Evolutionary conservation across 2,888 invertebrate genomes (phyloP), one percentile per base, ranked within the genome.

Genomic region (Hanleya hanleyi): DNA sequence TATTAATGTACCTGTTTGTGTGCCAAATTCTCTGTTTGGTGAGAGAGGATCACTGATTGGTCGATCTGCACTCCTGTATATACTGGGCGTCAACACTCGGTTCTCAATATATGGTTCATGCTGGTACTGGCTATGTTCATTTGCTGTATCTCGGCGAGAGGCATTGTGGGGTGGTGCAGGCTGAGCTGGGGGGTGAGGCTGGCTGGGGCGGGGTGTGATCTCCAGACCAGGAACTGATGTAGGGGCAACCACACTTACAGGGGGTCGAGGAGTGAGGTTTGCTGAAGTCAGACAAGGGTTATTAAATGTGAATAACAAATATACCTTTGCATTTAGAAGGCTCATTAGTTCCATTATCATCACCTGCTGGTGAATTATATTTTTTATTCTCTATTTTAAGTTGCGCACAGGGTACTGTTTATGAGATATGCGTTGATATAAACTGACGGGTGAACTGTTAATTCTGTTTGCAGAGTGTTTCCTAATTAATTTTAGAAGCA

Each of bases 31-130:
- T 47, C 85, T 73, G n/a, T 77, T 73, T 0, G 84, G 82, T n/a
- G 85, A 81, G 49, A 70, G 69, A 3, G 79, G 80, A 37, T 81
- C 78, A 69, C 74, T 76, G 33, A 67, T 66, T 6, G 81, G 77
- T 66, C 80, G 78, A 32, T 78, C 77, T 2, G 75, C 74, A 37
- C 79, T 74, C 6, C 88, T 71, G 69, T 77, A 93, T 76, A 92
- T 92, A 79, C 93, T 93, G 0, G 93, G 93, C 0, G 93, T 94
- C 69, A 93, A 88, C 12, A 93, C 86, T 64, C 93, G 86, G 73
- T 88, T 85, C 68, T 85, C 87, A 57, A 77, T 80, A 80, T 88
- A 90, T 1, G 84, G 82, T 29, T 84, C 80, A 57, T 79, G 81
- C 71, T 64, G 64, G 36, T 64, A 64, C 26, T 18, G n/a, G n/a